These are phyloP conservation scores for Prunella himalayana DNA, from an alignment of 2,113 vertebrate species.

Conservation along the genomic window DNA sequence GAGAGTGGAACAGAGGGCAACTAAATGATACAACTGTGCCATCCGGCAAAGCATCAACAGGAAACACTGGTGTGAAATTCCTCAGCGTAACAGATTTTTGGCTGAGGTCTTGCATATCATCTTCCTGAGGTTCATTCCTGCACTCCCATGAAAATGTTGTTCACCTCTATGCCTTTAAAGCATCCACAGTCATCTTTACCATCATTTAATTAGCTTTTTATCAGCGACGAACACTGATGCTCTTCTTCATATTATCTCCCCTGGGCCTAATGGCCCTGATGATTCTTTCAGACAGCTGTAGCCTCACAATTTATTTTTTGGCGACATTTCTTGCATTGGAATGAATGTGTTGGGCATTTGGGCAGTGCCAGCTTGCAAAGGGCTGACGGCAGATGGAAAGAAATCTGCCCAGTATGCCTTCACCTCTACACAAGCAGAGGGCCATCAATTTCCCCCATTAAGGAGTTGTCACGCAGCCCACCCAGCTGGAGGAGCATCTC, in stretches of 20 bases:
- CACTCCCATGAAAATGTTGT: slow-evolving; percentile 30
- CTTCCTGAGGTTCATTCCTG: slow-evolving; percentile 38
- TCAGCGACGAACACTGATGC: slow-evolving; percentile 45
- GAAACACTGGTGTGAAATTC: slow-evolving; percentile 70
- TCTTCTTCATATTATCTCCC: slow-evolving; percentile 60
- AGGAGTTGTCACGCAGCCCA: slow-evolving; percentile 79
- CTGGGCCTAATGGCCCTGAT: slow-evolving; percentile 64
- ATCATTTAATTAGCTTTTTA: slow-evolving; percentile 71
- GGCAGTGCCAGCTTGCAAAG: slow-evolving; percentile 77
- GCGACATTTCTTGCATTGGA: slow-evolving; percentile 65
- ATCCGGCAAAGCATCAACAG: slow-evolving; percentile 67
- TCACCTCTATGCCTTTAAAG: slow-evolving; percentile 57
- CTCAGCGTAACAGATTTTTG: slow-evolving; percentile 66
- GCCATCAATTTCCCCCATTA: slow-evolving; percentile 82
- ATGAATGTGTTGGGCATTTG: slow-evolving; percentile 69
- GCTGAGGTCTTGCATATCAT: slow-evolving; percentile 49
- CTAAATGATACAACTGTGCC: slow-evolving; percentile 64
- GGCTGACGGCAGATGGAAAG: slow-evolving; percentile 79
- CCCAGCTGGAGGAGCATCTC: slow-evolving; percentile 77
- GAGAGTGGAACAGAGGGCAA: slow-evolving; percentile 64
- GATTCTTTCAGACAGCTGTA: slow-evolving; percentile 72
- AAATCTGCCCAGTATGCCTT: slow-evolving; percentile 77
- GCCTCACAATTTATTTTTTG: slow-evolving; percentile 72
- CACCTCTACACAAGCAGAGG: slow-evolving; percentile 70
- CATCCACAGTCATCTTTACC: slow-evolving; percentile 30